These are phyloP conservation scores for Agrypnia vestita DNA, from an alignment of 1,140 invertebrate genomes.

Conservation along the genomic window DNA sequence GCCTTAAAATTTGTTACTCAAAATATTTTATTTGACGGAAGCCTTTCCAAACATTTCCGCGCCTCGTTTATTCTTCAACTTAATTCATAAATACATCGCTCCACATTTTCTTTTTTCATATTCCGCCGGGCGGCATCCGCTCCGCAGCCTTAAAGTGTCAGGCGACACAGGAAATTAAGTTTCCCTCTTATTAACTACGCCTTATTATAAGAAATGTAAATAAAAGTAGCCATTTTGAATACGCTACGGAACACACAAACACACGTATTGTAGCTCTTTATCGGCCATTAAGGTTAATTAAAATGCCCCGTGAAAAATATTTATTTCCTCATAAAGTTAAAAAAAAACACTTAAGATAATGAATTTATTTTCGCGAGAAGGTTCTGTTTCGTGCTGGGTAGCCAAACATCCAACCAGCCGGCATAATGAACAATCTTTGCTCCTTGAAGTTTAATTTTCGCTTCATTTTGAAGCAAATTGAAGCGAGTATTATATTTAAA, in stretches of 20 bases:
- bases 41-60: too few species aligned
- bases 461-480: neutral
- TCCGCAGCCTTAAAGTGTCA: slow-evolving; percentile 53
- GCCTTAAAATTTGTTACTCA: too few species aligned
- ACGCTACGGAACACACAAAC: slow-evolving; percentile 10
- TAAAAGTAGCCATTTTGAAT: slow-evolving; percentile 34
- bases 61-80: neutral
- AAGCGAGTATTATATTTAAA: neutral
- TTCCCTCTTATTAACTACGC: slow-evolving; percentile 57
- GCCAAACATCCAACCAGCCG: neutral
- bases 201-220: slow-evolving; percentile 51
- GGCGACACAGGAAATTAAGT: slow-evolving; percentile 57
- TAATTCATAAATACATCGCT: slow-evolving; percentile 29
- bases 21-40: too few species aligned
- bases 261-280: slow-evolving; percentile 52
- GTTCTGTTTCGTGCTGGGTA: neutral
- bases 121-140: slow-evolving; percentile 37
- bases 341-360: slow-evolving; percentile 57
- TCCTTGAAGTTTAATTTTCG: too few species aligned
- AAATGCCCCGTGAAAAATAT: slow-evolving; percentile 56
- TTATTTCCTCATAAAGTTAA: slow-evolving; percentile 51
- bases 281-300: slow-evolving; percentile 58
- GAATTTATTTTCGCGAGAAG: slow-evolving; percentile 52
- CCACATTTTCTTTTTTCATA: slow-evolving; percentile 49
- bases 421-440: neutral